A percentile compares a stretch with the other conserved stretches of the same genome.
phyloP scores from a whole-genome alignment of 2,113 vertebrate genomes.

The Chitala chitala region DNA sequence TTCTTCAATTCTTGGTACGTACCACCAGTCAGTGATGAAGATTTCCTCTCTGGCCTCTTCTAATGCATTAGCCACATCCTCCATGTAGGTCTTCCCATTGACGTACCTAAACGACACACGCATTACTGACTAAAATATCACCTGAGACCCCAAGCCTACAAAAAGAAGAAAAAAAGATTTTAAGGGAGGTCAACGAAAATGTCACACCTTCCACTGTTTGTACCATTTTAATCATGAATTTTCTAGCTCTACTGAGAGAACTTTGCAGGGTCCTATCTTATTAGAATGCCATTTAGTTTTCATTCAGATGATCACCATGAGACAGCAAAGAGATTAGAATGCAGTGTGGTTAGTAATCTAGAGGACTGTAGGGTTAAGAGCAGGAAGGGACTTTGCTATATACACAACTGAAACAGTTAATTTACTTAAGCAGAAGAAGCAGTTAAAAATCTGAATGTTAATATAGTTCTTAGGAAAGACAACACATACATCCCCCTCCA shows the following conservation, averaged over 20 bases:
- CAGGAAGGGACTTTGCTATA: not conserved
- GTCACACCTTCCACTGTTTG: no score
- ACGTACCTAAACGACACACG: conserved; percentile 77
- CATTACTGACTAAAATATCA: no score
- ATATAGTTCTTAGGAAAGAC: not conserved
- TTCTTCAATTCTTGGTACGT: no score
- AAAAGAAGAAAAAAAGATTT: no score
- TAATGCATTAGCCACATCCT: conserved; percentile 86
- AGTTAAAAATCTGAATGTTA: no score
- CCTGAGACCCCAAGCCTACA: no score
- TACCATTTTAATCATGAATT: no score
- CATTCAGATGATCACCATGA: not conserved
- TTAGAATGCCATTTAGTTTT: no score
- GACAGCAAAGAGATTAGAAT: not conserved
- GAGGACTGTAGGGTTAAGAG: not conserved
- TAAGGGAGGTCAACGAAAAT: no score
- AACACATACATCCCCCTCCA: not conserved
- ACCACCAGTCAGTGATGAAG: conserved; percentile 99
- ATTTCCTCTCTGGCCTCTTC: conserved; percentile 91
- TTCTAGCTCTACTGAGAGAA: no score
- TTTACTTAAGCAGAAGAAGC: not conserved
- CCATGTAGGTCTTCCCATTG: conserved; percentile 87
- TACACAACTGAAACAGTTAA: not conserved
- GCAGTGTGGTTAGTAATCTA: no score
- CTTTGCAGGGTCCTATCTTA: no score